Conservation (phyloP, 2,888 invertebrate genomes). For the Notodonta ziczac region DNA sequence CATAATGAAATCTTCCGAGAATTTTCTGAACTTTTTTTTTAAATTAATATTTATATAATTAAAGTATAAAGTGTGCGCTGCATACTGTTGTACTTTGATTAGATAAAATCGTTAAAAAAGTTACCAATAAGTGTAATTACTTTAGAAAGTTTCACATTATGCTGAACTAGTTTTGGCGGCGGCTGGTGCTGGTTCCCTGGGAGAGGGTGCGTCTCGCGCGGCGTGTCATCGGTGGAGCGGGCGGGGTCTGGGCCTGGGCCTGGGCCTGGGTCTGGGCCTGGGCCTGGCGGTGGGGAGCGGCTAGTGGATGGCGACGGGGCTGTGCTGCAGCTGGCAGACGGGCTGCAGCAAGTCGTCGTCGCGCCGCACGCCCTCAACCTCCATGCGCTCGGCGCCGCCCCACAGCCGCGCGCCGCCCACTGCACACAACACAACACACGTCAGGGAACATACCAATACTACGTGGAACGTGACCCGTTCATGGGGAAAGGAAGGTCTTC, state of each 20-base stretch:
- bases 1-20: background rate
- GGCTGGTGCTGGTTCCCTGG: too few relatives aligned
- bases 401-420: conserved; percentile 50
- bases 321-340: conserved; percentile 89
- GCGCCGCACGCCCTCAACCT: conserved; percentile 8
- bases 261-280: conserved; percentile 3
- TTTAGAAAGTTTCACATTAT: too few relatives aligned
- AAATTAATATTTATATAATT: too few relatives aligned
- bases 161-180: too few relatives aligned
- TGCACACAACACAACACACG: conserved; percentile 27
- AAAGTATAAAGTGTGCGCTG: too few relatives aligned
- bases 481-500: too few relatives aligned
- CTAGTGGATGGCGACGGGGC: conserved; percentile 95
- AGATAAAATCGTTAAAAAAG: too few relatives aligned
- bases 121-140: too few relatives aligned
- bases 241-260: too few relatives aligned
- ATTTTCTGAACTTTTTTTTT: too few relatives aligned
- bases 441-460: background rate
- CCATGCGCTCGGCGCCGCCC: conserved; percentile 64
- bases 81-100: too few relatives aligned
- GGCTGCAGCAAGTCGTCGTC: conserved; percentile 8
- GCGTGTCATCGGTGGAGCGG: background rate
- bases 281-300: conserved; percentile 10
- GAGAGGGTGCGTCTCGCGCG: background rate
- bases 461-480: too few relatives aligned